A percentile compares a stretch with the other conserved stretches of the same genome.
Evolutionary conservation across 2,888 invertebrate species (phyloP).

Genomic region (Lochmaea capreae): DNA sequence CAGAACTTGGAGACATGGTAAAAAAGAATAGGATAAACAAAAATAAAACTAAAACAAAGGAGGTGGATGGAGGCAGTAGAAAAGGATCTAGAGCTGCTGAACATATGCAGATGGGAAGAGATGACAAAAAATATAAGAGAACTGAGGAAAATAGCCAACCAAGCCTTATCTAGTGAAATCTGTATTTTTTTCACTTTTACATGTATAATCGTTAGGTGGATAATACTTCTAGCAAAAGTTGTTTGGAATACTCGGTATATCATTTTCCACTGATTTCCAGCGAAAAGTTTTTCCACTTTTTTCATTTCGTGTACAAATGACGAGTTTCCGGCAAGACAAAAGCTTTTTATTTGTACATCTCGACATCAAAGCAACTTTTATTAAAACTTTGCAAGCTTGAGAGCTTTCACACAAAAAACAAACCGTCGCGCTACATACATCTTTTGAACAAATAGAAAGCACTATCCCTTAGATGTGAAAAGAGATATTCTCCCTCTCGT

Average conservation of each 20-base stretch:
- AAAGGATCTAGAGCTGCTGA: too few species aligned
- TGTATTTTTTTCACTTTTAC: too few species aligned
- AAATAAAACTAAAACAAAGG: too few species aligned
- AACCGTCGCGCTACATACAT: constrained; percentile 26
- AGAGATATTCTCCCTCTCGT: constrained; percentile 25
- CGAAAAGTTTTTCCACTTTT: constrained; percentile 4
- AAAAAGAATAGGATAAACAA: too few species aligned
- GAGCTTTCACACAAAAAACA: constrained; percentile 27
- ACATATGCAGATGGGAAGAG: too few species aligned
- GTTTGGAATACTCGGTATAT: neutral
- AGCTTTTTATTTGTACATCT: constrained; percentile 18
- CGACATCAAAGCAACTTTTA: constrained; percentile 33
- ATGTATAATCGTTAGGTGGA: too few species aligned
- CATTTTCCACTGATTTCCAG: constrained; percentile 7
- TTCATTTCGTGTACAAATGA: constrained; percentile 6
- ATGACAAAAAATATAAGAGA: too few species aligned
- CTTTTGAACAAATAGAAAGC: constrained; percentile 33
- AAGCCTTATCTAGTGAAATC: too few species aligned
- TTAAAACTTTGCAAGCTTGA: constrained; percentile 31
- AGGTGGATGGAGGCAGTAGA: too few species aligned
- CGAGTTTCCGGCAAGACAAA: constrained; percentile 25
- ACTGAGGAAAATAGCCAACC: too few species aligned
- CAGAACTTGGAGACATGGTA: too few species aligned
- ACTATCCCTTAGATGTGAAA: constrained; percentile 18
- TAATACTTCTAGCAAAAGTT: too few species aligned